phyloP scores from a whole-genome alignment of 2,888 invertebrate species.

The Holacanthella duospinosa region DNA sequence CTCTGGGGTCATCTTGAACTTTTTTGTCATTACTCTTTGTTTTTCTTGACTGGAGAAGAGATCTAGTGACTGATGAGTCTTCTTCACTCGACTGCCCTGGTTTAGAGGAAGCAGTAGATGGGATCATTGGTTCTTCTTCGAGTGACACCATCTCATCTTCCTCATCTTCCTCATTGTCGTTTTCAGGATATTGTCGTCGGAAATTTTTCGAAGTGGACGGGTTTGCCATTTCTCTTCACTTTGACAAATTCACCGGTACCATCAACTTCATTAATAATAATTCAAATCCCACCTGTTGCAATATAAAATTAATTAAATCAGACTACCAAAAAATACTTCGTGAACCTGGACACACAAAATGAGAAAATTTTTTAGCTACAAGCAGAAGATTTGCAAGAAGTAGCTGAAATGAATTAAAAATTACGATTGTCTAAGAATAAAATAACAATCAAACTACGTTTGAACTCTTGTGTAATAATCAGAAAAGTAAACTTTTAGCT shows the following conservation, averaged over 20 bases:
- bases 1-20: neutral
- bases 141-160: neutral
- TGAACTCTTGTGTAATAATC: too few species aligned
- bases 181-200: neutral
- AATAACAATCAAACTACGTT: too few species aligned
- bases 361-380: too few species aligned
- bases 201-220: neutral
- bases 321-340: neutral
- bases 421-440: too few species aligned
- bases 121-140: neutral
- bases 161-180: conserved; percentile 7
- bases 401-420: too few species aligned
- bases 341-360: too few species aligned
- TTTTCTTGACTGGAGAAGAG: neutral
- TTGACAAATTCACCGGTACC: too few species aligned
- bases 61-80: neutral
- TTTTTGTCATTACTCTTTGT: neutral
- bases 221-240: neutral
- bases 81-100: neutral
- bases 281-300: neutral
- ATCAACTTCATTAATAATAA: neutral
- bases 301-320: neutral
- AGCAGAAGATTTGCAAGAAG: too few species aligned
- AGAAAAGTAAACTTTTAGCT: too few species aligned
- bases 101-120: too few species aligned